A percentile compares a stretch with the other conserved stretches of the same genome.
Conservation (phyloP, 1,140 invertebrate species). For the Diorhabda carinulata region DNA sequence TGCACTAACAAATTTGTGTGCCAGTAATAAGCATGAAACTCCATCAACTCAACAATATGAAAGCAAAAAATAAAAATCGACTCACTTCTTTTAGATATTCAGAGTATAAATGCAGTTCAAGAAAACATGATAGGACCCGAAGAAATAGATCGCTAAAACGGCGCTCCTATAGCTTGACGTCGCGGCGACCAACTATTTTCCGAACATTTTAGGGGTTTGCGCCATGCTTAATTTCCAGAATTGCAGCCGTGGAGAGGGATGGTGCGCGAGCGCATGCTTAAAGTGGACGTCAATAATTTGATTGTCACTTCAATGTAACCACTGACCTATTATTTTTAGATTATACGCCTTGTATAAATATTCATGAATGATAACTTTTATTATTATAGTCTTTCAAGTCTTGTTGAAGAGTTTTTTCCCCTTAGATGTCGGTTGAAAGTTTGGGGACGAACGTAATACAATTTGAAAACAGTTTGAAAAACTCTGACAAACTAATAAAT, state of each 20-base stretch:
- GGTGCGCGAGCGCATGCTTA: not conserved
- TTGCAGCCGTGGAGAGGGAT: not conserved
- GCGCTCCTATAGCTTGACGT: not conserved
- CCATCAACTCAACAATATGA: too few relatives aligned
- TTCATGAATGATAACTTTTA: too few relatives aligned
- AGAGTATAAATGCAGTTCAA: not conserved
- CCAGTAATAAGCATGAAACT: too few relatives aligned
- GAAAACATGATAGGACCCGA: not conserved
- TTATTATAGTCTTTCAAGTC: too few relatives aligned
- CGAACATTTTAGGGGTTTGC: not conserved
- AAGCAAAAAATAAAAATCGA: not conserved
- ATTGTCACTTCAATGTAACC: slow-evolving; percentile 7
- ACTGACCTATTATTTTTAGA: slow-evolving; percentile 10
- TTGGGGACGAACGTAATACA: too few relatives aligned
- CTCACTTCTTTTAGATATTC: not conserved
- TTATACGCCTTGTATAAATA: not conserved
- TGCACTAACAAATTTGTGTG: too few relatives aligned
- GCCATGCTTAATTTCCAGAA: not conserved
- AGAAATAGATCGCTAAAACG: not conserved
- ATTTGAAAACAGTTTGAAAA: too few relatives aligned
- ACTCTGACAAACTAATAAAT: too few relatives aligned
- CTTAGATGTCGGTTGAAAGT: too few relatives aligned
- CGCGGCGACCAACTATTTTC: not conserved
- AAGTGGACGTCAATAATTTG: slow-evolving; percentile 9
- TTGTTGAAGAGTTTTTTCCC: too few relatives aligned